Percentiles rank a stretch among this genome's conserved stretches.
Conservation (phyloP, 2,113 vertebrate genomes). For the Apistogramma diplotaenia region DNA sequence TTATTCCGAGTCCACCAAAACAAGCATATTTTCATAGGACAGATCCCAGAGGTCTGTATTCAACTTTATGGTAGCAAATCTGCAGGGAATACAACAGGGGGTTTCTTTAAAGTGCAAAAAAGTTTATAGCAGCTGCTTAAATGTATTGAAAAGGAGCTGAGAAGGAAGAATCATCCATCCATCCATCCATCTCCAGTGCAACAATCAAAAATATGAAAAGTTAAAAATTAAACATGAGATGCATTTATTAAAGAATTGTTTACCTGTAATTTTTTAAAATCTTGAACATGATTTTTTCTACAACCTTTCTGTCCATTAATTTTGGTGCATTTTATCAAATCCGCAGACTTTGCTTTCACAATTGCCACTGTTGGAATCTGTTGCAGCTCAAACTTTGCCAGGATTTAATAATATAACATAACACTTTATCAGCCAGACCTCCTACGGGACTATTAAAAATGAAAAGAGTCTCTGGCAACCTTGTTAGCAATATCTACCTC, state of each 20-base stretch:
- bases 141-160: neutral
- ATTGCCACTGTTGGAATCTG: slow-evolving; percentile 56
- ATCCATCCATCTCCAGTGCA: too few relatives aligned
- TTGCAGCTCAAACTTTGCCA: slow-evolving; percentile 62
- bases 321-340: slow-evolving; percentile 31
- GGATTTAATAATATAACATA: slow-evolving; percentile 70
- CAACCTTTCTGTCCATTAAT: neutral
- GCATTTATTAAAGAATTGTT: neutral
- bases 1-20: neutral
- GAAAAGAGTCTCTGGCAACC: slow-evolving; percentile 72
- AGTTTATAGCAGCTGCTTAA: neutral
- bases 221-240: neutral
- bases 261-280: neutral
- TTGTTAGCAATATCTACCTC: slow-evolving; percentile 72
- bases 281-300: neutral
- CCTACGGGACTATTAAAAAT: slow-evolving; percentile 77
- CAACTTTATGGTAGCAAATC: neutral
- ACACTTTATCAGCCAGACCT: slow-evolving; percentile 72
- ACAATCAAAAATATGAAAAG: neutral
- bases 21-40: neutral
- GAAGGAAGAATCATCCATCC: too few relatives aligned
- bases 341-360: slow-evolving; percentile 53
- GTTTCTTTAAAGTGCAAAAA: neutral
- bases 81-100: neutral
- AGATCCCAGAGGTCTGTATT: neutral